phyloP scores from a whole-genome alignment of 2,113 vertebrate species.

The Poicephalus meyeri region DNA sequence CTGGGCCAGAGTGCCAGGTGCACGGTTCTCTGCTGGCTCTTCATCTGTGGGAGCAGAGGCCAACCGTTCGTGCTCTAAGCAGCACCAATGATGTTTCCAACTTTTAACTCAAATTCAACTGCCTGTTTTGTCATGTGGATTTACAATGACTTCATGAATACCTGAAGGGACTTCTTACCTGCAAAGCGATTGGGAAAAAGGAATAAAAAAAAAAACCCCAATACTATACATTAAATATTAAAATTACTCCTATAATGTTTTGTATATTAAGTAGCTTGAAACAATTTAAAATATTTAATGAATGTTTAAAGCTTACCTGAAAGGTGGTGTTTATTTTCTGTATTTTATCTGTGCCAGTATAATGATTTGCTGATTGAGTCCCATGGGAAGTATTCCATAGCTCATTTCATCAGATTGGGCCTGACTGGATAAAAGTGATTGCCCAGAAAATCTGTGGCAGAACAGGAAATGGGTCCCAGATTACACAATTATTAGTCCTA shows the following conservation, averaged over 20 bases:
- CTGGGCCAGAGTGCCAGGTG: no score
- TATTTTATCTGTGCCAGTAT: neutral
- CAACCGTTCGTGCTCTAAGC: no score
- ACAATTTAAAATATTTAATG: slow-evolving; percentile 4
- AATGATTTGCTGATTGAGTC: neutral
- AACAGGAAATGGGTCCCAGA: slow-evolving; percentile 8
- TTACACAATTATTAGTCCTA: neutral
- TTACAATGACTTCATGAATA: neutral
- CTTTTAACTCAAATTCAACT: neutral
- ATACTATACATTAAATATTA: neutral
- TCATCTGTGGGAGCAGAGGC: no score
- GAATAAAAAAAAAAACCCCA: fast-evolving
- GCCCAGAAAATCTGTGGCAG: neutral
- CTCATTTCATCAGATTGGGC: neutral
- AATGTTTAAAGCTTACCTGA: neutral
- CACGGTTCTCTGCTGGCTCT: no score
- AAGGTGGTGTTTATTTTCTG: neutral
- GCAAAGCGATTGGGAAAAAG: neutral
- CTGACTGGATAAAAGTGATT: neutral
- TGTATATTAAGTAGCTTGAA: neutral
- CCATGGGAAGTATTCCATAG: neutral
- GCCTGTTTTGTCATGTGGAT: neutral
- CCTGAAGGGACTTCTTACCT: neutral
- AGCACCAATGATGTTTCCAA: neutral
- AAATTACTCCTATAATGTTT: neutral